Evolutionary conservation across 2,888 invertebrate species (phyloP), one percentile per base, ranked within the genome.

Genomic region (Mechanitis mazaeus): DNA sequence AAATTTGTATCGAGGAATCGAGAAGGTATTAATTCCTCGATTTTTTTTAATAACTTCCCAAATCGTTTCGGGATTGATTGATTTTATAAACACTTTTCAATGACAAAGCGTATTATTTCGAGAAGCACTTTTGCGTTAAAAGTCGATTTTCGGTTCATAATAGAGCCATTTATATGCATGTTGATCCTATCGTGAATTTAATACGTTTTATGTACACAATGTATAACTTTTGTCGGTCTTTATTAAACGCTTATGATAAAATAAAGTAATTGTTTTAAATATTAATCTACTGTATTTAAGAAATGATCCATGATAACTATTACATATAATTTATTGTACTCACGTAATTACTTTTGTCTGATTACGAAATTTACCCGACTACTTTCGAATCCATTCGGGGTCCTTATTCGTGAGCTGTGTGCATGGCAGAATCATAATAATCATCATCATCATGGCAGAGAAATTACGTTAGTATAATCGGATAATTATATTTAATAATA

Each of bases 41-140:
- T 65, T 66, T 65, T 66, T 20, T 69, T 68, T 66, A 70, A 68
- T 67, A 66, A 63, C 64, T 59, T 54, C 47, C 54, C 59, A 58
- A 62, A 65, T 65, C 59, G 58, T 62, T 56, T 54, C 56, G 53
- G 57, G 62, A 64, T 68, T 65, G 61, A 67, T 68, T 60, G 59
- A 68, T 63, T 65, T 61, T 53, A 46, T 56, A 54, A 61, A 45
- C 38, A 50, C 11, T 50, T 50, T 57, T 53, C 45, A 55, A 54
- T 47, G 60, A 56, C 56, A 54, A 56, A 59, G 55, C 11, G 28
- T 61, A 56, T 61, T 56, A 60, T 60, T 57, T 50, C 57, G 54
- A 45, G 28, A 56, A 53, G 58, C 45, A 56, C 55, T 50, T 62
- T 45, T 56, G 62, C 53, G 42, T 58, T 55, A 53, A 62, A 62